Evolutionary conservation across 2,113 vertebrate genomes (phyloP).

Genomic region (Trematocara stigmaticum): DNA sequence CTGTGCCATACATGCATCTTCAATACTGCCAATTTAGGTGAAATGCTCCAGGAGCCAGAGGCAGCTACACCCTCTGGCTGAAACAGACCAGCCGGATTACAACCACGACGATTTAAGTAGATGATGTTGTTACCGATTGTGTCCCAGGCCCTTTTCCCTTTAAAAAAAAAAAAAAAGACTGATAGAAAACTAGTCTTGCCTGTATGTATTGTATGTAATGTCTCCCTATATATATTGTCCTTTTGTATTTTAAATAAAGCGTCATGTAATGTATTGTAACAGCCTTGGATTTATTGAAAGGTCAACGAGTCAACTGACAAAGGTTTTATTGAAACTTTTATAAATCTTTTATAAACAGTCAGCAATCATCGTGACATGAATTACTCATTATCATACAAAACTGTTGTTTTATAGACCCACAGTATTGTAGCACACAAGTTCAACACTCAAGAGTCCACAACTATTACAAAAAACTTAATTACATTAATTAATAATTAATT

Average conservation of each 20-base stretch:
- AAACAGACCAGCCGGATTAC: conserved; percentile 51
- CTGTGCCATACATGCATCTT: conserved; percentile 59
- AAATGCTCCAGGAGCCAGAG: conserved; percentile 34
- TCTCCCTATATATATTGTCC: conserved; percentile 69
- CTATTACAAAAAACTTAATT: background rate
- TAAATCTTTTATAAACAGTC: background rate
- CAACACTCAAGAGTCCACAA: background rate
- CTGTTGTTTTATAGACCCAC: background rate
- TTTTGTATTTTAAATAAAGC: conserved; percentile 82
- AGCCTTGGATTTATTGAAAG: conserved; percentile 41
- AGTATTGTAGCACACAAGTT: background rate
- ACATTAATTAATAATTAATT: background rate
- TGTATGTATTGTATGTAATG: conserved; percentile 69
- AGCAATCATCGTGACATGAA: background rate
- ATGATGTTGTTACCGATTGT: conserved; percentile 42
- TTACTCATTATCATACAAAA: background rate
- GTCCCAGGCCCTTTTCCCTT: conserved; percentile 45
- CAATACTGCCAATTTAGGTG: conserved; percentile 62
- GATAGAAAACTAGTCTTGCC: conserved; percentile 64
- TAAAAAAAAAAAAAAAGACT: conserved; percentile 44
- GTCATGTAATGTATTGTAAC: conserved; percentile 68
- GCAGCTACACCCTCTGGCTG: conserved; percentile 14
- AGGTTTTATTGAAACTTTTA: background rate
- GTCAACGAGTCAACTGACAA: background rate
- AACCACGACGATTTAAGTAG: conserved; percentile 36